These are phyloP conservation scores for Hirundichthys speculiger DNA, from an alignment of 2,113 vertebrate species.

Conservation along the genomic window DNA sequence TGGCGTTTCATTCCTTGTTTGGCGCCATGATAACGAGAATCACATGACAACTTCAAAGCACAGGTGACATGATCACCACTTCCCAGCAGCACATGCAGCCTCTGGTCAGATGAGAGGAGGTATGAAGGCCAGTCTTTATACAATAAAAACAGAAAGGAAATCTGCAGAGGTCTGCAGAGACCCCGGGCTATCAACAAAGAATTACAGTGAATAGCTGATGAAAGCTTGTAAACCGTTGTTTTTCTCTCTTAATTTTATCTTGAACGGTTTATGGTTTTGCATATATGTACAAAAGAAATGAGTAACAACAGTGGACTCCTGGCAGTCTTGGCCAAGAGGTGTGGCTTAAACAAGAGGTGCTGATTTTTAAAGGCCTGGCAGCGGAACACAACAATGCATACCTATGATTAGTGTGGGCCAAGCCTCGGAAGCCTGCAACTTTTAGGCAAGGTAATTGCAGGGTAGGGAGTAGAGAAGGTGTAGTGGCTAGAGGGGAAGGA, in stretches of 20 bases:
- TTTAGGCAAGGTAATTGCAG: slow-evolving; percentile 79
- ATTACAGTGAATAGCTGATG: slow-evolving; percentile 15
- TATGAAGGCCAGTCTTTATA: no score
- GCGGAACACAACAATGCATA: slow-evolving; percentile 74
- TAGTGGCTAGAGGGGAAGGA: slow-evolving; percentile 69
- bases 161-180: slow-evolving; percentile 31
- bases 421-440: slow-evolving; percentile 69
- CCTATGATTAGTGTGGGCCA: slow-evolving; percentile 75
- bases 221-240: slow-evolving; percentile 32
- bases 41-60: slow-evolving; percentile 42
- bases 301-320: slow-evolving; percentile 21
- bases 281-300: background rate
- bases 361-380: slow-evolving; percentile 72
- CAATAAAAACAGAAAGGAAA: slow-evolving; percentile 9
- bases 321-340: slow-evolving; percentile 46
- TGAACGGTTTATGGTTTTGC: no score
- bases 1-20: background rate
- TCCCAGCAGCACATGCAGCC: slow-evolving; percentile 25
- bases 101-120: slow-evolving; percentile 36
- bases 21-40: slow-evolving; percentile 26
- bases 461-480: slow-evolving; percentile 76
- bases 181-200: slow-evolving; percentile 28
- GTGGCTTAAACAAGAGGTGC: slow-evolving; percentile 62
- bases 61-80: slow-evolving; percentile 59
- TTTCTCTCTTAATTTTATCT: no score